phyloP scores from a whole-genome alignment of 1,140 invertebrate genomes.

The Galleria mellonella region DNA sequence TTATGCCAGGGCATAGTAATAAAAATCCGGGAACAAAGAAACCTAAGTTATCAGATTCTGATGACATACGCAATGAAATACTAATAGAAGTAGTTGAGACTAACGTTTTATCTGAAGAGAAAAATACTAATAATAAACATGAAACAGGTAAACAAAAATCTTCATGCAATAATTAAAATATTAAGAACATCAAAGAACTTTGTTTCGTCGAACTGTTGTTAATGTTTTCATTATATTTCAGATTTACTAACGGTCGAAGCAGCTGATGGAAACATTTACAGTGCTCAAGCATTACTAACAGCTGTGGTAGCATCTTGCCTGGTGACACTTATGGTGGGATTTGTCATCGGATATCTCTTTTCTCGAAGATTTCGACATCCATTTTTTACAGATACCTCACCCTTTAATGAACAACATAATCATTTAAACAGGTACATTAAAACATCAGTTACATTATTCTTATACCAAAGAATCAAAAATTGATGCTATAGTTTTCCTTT shows the following conservation, averaged over 20 bases:
- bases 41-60: slow-evolving; percentile 45
- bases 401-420: slow-evolving; percentile 81
- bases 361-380: slow-evolving; percentile 84
- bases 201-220: too few species aligned
- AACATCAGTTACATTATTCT: slow-evolving; percentile 3
- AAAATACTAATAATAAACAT: slow-evolving; percentile 45
- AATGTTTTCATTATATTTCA: slow-evolving; percentile 36
- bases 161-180: background rate
- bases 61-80: slow-evolving; percentile 64
- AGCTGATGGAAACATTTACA: slow-evolving; percentile 81
- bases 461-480: slow-evolving; percentile 2
- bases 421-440: slow-evolving; percentile 63
- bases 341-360: slow-evolving; percentile 88
- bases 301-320: slow-evolving; percentile 86
- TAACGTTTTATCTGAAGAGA: slow-evolving; percentile 54
- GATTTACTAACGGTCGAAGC: slow-evolving; percentile 77
- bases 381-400: slow-evolving; percentile 81
- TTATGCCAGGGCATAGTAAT: slow-evolving; percentile 46
- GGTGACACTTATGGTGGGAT: slow-evolving; percentile 86
- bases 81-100: slow-evolving; percentile 64
- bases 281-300: slow-evolving; percentile 85
- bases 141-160: slow-evolving; percentile 46
- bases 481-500: slow-evolving; percentile 18
- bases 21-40: slow-evolving; percentile 61
- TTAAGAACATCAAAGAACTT: background rate